Percentiles rank a stretch among this genome's conserved stretches.
These are phyloP conservation scores for Hucho hucho DNA, from an alignment of 2,113 vertebrate species.

Conservation along the genomic window DNA sequence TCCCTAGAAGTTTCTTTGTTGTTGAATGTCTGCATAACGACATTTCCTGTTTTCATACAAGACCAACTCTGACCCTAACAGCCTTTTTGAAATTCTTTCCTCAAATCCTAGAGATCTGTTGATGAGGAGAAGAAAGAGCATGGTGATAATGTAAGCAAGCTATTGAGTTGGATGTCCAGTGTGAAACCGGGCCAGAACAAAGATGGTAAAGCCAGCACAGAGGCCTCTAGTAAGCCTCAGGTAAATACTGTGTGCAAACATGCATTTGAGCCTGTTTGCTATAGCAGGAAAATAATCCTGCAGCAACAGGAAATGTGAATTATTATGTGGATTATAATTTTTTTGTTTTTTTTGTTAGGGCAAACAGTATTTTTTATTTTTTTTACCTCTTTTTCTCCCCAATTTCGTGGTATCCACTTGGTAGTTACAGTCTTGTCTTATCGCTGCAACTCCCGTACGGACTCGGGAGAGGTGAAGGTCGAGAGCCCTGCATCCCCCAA, in stretches of 20 bases:
- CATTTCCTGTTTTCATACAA: not conserved
- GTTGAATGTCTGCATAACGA: not conserved
- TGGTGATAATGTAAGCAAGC: slow-evolving; percentile 91
- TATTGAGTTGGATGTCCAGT: slow-evolving; percentile 93
- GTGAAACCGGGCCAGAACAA: slow-evolving; percentile 80
- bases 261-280: too few species aligned
- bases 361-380: too few species aligned
- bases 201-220: slow-evolving; percentile 75
- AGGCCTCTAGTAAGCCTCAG: slow-evolving; percentile 71
- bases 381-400: too few species aligned
- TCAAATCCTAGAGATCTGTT: slow-evolving; percentile 85
- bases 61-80: not conserved
- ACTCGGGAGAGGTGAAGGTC: too few species aligned
- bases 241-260: slow-evolving; percentile 55
- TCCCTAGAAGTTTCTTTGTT: not conserved
- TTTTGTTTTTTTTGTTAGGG: too few species aligned
- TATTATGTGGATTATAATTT: too few species aligned
- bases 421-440: too few species aligned
- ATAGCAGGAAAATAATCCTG: too few species aligned
- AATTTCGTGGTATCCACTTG: too few species aligned
- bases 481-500: too few species aligned
- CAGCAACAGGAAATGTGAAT: too few species aligned
- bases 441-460: too few species aligned
- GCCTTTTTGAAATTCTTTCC: slow-evolving; percentile 32
- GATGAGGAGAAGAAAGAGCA: slow-evolving; percentile 97